Percentiles rank a stretch among this genome's conserved stretches.
These are phyloP conservation scores for Centropyge bicolor DNA, from an alignment of 2,797 vertebrate species.

Conservation along the genomic window DNA sequence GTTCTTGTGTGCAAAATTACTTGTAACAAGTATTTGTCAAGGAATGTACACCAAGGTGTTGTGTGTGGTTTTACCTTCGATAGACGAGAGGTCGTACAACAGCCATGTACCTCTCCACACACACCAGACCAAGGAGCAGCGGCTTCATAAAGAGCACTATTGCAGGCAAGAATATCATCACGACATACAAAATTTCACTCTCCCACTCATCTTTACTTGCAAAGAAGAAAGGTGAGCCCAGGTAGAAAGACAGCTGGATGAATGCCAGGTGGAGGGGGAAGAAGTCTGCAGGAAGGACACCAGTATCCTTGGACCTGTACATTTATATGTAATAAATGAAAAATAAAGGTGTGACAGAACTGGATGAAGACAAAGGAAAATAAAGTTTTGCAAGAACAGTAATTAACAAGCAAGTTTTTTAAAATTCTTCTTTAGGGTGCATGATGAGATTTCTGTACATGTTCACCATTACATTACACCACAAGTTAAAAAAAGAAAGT, in stretches of 20 bases:
- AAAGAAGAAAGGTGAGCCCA: neutral
- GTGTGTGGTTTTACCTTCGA: conserved; percentile 32
- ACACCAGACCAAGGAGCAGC: conserved; percentile 37
- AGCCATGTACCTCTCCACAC: conserved; percentile 48
- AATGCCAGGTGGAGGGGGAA: conserved; percentile 34
- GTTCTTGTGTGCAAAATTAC: too few species aligned
- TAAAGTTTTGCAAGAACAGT: neutral
- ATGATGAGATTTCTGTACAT: too few species aligned
- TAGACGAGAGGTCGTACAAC: conserved; percentile 44
- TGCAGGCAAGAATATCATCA: fast-evolving
- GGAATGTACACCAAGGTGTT: too few species aligned
- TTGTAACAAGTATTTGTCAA: too few species aligned
- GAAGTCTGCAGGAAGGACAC: conserved; percentile 40
- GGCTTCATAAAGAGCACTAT: conserved; percentile 10
- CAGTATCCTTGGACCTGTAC: conserved; percentile 26
- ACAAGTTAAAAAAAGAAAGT: neutral
- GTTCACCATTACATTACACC: neutral
- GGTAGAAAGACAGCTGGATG: conserved; percentile 13
- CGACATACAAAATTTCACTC: fast-evolving
- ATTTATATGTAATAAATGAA: neutral
- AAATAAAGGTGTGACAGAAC: neutral
- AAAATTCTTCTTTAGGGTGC: neutral
- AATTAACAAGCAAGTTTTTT: neutral
- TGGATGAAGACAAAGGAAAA: neutral
- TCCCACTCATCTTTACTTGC: conserved; percentile 5